Percentiles rank a stretch among this genome's conserved stretches.
phyloP scores from a whole-genome alignment of 2,113 vertebrate species.

The Onychorhynchus coronatus region DNA sequence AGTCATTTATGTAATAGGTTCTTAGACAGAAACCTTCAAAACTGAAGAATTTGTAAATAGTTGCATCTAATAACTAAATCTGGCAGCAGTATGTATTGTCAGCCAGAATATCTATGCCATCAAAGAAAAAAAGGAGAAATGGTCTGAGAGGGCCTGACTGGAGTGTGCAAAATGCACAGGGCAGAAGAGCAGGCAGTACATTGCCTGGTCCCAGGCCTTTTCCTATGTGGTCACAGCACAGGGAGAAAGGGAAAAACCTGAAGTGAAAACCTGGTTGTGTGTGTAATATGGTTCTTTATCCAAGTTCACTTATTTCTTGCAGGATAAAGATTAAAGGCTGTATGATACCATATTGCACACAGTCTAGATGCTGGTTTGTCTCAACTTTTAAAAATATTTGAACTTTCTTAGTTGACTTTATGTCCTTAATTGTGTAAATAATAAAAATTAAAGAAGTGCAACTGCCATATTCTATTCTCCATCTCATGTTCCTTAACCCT shows the following conservation, averaged over 20 bases:
- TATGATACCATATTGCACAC: not conserved
- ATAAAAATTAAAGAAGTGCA: not conserved
- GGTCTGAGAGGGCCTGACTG: not conserved
- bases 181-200: not conserved
- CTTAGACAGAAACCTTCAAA: not conserved
- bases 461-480: not conserved
- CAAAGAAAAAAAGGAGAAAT: not conserved
- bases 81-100: not conserved
- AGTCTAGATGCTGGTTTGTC: not conserved
- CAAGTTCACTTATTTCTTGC: not conserved
- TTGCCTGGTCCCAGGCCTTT: accelerated
- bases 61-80: not conserved
- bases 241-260: not conserved
- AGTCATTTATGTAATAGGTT: not conserved
- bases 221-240: accelerated
- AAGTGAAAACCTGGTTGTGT: not conserved
- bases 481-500: not conserved
- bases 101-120: not conserved
- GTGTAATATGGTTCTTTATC: not conserved
- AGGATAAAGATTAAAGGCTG: not conserved
- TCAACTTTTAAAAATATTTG: not conserved
- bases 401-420: not conserved
- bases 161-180: accelerated
- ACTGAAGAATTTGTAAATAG: not conserved
- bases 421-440: not conserved